Conservation (phyloP, 2,113 vertebrate genomes). For the Pygoscelis adeliae region DNA sequence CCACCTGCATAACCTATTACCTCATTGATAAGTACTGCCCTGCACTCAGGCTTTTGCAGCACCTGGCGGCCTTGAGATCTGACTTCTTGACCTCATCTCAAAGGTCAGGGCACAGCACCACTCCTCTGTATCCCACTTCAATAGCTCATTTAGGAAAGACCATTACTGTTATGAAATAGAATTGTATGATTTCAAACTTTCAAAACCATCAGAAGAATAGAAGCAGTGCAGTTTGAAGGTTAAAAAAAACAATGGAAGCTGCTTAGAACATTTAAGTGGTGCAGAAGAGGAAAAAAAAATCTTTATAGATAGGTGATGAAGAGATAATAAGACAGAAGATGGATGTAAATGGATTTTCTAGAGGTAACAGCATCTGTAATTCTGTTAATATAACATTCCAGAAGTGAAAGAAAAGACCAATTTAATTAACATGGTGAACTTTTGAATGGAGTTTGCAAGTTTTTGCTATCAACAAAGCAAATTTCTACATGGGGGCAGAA, state of each 20-base stretch:
- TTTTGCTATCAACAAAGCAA: background rate
- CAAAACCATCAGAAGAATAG: background rate
- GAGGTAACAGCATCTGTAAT: slow-evolving; percentile 6
- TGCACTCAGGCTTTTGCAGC: background rate
- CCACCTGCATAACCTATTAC: background rate
- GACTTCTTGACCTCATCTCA: background rate
- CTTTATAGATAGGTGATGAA: background rate
- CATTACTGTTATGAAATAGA: background rate
- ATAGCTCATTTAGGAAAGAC: background rate
- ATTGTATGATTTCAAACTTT: background rate
- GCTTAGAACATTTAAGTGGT: background rate
- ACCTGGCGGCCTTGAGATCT: background rate
- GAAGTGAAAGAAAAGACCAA: background rate
- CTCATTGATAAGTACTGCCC: background rate
- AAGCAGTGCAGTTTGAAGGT: background rate
- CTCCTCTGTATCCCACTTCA: background rate
- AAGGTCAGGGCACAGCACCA: background rate
- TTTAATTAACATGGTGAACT: background rate
- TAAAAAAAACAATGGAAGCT: background rate
- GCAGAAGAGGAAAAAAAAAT: background rate
- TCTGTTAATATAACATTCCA: background rate
- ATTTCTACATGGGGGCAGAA: background rate
- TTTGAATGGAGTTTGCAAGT: background rate
- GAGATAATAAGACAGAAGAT: background rate
- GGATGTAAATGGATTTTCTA: background rate